Base-by-base conservation (phyloP, 2,797 vertebrate genomes). In the Anguilla pacifica region DNA sequence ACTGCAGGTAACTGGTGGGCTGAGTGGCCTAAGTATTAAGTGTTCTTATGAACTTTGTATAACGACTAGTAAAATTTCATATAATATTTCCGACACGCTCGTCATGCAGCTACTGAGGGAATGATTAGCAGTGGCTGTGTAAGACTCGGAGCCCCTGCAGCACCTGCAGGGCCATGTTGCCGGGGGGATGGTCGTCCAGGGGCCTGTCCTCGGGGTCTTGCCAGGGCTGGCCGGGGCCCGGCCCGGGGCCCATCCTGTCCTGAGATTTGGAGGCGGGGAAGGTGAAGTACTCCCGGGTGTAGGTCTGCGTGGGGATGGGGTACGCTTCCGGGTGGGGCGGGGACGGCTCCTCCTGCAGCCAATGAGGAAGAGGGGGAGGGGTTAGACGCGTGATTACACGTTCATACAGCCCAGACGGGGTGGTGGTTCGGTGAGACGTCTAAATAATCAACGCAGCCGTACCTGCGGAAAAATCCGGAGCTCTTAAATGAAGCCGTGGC, bases 251-350 rank as follows among this genome's bases (percentile, higher is more conserved):
- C 86, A 97, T 95, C 90, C 98, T 95, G 90, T 99, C 99, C 93
- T 98, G 97, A 89, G 97, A 97, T 93, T 97, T 98, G 2, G 98
- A 97, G 84, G 97, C 97, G 0, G 98, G 99, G 93, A 99, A 98
- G 83, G 98, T 99, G 95, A 99, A 99, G 95, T 99, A 99, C 70
- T 99, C 99, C 88, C 98, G 96, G 88, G 97, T 95, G 91, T 98
- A 99, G 0, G 98, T 99, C 94, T 99, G 98, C 35, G 99, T 99
- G 87, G 99, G 98, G 93, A 99, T 99, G 87, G 99, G 99, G 92
- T 99, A 99, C 67, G 98, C 99, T 93, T 99, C 99, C 0, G 98
- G 97, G 89, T 91, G 95, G 1, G 97, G 95, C 6, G 98, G 97
- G 6, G 96, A 96, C 17, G 94, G 94, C 93, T 98, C 96, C 49